Evolutionary conservation across 2,797 vertebrate species (phyloP).

Genomic region (Malurus splendens): DNA sequence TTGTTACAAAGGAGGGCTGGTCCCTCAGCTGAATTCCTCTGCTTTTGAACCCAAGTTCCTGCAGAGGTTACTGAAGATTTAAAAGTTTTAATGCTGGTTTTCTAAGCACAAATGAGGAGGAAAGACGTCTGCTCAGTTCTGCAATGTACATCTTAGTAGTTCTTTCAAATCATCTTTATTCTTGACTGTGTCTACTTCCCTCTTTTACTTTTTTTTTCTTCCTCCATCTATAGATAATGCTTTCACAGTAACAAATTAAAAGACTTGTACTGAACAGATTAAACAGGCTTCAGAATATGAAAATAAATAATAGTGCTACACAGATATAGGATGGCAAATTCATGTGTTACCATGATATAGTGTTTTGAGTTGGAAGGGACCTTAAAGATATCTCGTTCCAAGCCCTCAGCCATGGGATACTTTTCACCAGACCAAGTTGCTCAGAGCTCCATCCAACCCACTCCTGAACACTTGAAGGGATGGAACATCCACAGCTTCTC

Average conservation of each 20-base stretch:
- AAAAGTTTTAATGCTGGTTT: not conserved
- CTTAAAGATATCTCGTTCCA: not conserved
- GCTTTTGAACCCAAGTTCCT: not conserved
- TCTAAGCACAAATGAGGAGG: not conserved
- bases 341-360: not conserved
- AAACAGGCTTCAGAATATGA: not conserved
- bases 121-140: not conserved
- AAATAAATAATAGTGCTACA: not conserved
- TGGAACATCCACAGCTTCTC: not conserved
- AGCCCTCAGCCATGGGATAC: rapidly evolving
- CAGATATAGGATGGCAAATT: not conserved
- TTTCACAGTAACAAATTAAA: not conserved
- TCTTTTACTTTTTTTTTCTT: not conserved
- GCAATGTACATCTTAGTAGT: not conserved
- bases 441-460: not conserved
- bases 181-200: not conserved
- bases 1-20: not conserved
- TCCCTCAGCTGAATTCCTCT: not conserved
- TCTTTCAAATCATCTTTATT: not conserved
- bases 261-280: not conserved
- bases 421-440: not conserved
- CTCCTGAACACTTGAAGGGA: not conserved
- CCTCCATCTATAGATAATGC: not conserved
- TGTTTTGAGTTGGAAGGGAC: not conserved
- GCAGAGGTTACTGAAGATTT: not conserved